These are phyloP conservation scores for Drosophila robusta DNA, from an alignment of 2,888 invertebrate genomes.

Conservation along the genomic window DNA sequence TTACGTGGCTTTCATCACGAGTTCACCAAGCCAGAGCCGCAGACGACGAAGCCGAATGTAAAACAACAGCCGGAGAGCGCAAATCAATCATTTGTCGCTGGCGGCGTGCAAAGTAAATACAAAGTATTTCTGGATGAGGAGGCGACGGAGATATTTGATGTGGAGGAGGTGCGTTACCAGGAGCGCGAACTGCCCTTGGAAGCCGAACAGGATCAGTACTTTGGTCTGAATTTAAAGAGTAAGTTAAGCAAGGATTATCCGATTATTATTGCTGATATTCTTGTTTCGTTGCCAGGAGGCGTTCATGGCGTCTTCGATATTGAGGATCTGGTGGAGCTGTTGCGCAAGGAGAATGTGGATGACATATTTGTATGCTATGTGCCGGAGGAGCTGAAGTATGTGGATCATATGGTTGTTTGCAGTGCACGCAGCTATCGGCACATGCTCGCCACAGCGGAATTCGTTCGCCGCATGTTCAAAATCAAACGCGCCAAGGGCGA, in stretches of 20 bases:
- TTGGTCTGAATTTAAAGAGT: slow-evolving; percentile 87
- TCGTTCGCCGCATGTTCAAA: slow-evolving; percentile 91
- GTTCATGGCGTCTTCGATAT: slow-evolving; percentile 94
- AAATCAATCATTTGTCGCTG: slow-evolving; percentile 78
- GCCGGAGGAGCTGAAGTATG: slow-evolving; percentile 91
- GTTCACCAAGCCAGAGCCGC: slow-evolving; percentile 71
- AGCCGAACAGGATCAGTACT: slow-evolving; percentile 82
- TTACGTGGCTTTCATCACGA: slow-evolving; percentile 82
- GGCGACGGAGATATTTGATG: slow-evolving; percentile 89
- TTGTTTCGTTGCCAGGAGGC: slow-evolving; percentile 88
- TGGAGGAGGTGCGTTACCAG: slow-evolving; percentile 88
- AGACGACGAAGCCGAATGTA: neutral
- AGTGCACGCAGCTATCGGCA: slow-evolving; percentile 91
- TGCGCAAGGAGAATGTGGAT: slow-evolving; percentile 91
- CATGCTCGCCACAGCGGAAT: slow-evolving; percentile 90
- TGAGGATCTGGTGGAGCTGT: slow-evolving; percentile 91
- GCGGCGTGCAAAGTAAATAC: slow-evolving; percentile 87
- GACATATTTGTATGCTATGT: slow-evolving; percentile 93
- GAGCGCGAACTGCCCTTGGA: slow-evolving; percentile 41
- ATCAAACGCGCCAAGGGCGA: slow-evolving; percentile 88
- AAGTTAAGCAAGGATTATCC: neutral
- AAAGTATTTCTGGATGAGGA: slow-evolving; percentile 90
- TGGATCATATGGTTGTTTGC: slow-evolving; percentile 93
- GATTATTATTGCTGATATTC: neutral
- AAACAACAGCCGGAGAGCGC: slow-evolving; percentile 6